Evolutionary conservation across 1,140 invertebrate genomes (phyloP).

Genomic region (Amyelois transitella): DNA sequence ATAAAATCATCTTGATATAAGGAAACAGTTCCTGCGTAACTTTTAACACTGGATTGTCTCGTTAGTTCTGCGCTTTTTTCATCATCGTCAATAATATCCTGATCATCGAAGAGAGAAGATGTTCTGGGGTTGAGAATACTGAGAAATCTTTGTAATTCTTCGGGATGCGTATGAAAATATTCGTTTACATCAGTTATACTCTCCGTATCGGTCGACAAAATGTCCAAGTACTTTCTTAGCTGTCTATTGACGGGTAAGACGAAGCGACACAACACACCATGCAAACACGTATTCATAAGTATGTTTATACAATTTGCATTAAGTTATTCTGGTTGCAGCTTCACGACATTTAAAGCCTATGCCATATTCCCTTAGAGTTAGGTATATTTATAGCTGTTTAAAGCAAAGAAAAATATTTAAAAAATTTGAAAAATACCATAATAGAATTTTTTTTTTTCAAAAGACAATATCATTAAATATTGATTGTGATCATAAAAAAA

Average conservation of each 20-base stretch:
- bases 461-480: too few species aligned
- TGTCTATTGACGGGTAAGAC: slow-evolving; percentile 50
- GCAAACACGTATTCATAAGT: slow-evolving; percentile 61
- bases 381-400: background rate
- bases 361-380: background rate
- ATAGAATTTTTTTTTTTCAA: too few species aligned
- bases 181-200: slow-evolving; percentile 49
- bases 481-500: too few species aligned
- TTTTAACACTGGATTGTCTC: slow-evolving; percentile 38
- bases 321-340: background rate
- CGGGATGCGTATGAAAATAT: slow-evolving; percentile 60
- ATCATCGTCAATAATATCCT: slow-evolving; percentile 53
- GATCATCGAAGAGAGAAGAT: slow-evolving; percentile 48
- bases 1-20: slow-evolving; percentile 57
- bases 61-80: slow-evolving; percentile 44
- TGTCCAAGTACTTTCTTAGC: slow-evolving; percentile 72
- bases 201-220: slow-evolving; percentile 67
- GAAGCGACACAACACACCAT: slow-evolving; percentile 62
- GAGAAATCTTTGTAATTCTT: slow-evolving; percentile 51
- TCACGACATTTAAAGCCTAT: background rate
- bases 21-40: slow-evolving; percentile 48
- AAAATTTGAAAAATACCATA: too few species aligned
- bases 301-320: slow-evolving; percentile 14
- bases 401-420: background rate
- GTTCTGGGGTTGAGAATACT: slow-evolving; percentile 56